Base-by-base conservation (phyloP, 1,140 invertebrate species). In the Anastrepha ludens region DNA sequence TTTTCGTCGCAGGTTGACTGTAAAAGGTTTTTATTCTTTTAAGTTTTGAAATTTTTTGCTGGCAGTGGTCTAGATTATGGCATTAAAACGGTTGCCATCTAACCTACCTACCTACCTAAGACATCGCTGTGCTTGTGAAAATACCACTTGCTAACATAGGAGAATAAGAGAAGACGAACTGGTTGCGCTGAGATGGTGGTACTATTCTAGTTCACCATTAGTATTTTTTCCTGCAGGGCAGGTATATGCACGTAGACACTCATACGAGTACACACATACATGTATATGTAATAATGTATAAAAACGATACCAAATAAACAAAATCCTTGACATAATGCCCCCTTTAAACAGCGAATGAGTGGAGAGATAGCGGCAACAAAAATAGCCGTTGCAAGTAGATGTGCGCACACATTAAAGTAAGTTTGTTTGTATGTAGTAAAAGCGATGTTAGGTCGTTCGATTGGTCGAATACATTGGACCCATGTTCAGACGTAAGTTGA, bases 261-360 rank as follows among this genome's bases (percentile, higher is more conserved):
- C 67, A 41, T 5, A 17, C 11, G 41, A 20, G 15, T 50, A 44
- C 7, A 17, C 17, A 0, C 47, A 11, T 74, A 15, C 17, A 8
- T 20, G 47, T 55, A 41, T 47, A 1, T 44, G 67, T 17, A 55
- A 55, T 3, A 44, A 5, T 74, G 15, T 74, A 74, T 44, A 3
- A 44, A 70, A 47, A 70, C 39, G 50, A 41, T 74, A 74, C 41
- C 44, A 74, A 74, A 74, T 15, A 74, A 81, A 29, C 74, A 81
- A 81, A 81, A 81, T 81, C 47, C 74, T 81, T 81, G 74, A 81
- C 74, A 55, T 81, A 81, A 55, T 81, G 74, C 74, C 74, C 70
- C 47, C 74, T 81, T 81, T 81, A 58, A 81, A 50, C 50, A 29
- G 74, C 47, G 47, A 55, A 81, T 55, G 74, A 81, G 74, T 20